These are phyloP conservation scores for Lycocorax pyrrhopterus DNA, from an alignment of 2,113 vertebrate species.

Conservation along the genomic window DNA sequence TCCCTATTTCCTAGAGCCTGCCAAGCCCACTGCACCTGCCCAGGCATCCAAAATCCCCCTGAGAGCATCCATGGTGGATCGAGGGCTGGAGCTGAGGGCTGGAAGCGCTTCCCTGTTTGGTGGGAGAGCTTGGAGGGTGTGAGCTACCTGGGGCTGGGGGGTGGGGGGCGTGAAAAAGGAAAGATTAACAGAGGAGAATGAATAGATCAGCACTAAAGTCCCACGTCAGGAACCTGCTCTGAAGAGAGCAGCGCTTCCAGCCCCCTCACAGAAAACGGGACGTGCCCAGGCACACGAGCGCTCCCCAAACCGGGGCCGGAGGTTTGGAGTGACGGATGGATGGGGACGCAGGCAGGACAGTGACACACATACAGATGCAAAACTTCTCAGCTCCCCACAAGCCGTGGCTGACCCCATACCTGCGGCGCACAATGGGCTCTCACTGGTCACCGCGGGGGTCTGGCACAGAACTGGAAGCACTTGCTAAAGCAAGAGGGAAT, in stretches of 20 bases:
- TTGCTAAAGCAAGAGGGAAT: neutral
- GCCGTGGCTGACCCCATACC: neutral
- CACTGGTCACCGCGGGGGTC: neutral
- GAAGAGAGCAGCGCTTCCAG: neutral
- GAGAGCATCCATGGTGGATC: rapidly evolving
- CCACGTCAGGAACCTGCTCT: neutral
- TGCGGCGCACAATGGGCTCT: neutral
- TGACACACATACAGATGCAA: conserved; percentile 41
- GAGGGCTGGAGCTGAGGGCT: neutral
- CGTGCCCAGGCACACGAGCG: neutral
- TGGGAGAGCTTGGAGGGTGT: neutral
- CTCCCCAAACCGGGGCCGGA: neutral
- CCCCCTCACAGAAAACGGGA: neutral
- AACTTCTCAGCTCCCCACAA: neutral
- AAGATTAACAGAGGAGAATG: neutral
- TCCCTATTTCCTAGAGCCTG: neutral
- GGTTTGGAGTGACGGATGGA: neutral
- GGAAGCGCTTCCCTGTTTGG: rapidly evolving
- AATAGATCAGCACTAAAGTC: neutral
- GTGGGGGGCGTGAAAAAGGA: neutral
- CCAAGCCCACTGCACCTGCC: neutral
- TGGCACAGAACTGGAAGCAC: neutral
- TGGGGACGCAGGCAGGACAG: neutral
- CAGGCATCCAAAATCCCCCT: neutral
- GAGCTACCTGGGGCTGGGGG: neutral